Conservation (phyloP, 2,797 vertebrate species). For the Poeciliopsis turneri region DNA sequence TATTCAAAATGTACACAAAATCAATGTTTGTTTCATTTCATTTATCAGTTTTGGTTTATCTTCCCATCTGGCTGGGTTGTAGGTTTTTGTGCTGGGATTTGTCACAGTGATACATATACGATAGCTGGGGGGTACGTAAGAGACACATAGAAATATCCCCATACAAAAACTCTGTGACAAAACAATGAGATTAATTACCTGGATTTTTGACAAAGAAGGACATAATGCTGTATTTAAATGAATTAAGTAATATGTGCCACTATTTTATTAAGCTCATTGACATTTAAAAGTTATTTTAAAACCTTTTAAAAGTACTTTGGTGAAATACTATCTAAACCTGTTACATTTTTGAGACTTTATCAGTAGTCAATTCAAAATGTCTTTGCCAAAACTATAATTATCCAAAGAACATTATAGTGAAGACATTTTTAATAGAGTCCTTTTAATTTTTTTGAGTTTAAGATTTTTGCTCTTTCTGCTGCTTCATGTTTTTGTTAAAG, state of each 20-base stretch:
- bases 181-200: neutral
- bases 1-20: neutral
- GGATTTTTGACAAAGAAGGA: neutral
- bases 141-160: neutral
- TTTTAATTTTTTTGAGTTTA: neutral
- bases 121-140: neutral
- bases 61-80: neutral
- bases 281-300: neutral
- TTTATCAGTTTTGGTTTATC: neutral
- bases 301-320: neutral
- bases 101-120: neutral
- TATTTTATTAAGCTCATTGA: neutral
- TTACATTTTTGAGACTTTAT: neutral
- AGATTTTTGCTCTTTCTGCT: neutral
- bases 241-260: neutral
- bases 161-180: neutral
- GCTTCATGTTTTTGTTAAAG: neutral
- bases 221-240: neutral
- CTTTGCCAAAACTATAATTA: neutral
- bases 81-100: neutral
- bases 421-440: neutral
- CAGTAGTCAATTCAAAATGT: neutral
- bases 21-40: neutral
- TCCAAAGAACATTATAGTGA: neutral
- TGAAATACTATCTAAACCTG: neutral